Percentiles rank a stretch among this genome's conserved stretches.
These are phyloP conservation scores for Dioctria rufipes DNA, from an alignment of 2,888 invertebrate species.

Conservation along the genomic window DNA sequence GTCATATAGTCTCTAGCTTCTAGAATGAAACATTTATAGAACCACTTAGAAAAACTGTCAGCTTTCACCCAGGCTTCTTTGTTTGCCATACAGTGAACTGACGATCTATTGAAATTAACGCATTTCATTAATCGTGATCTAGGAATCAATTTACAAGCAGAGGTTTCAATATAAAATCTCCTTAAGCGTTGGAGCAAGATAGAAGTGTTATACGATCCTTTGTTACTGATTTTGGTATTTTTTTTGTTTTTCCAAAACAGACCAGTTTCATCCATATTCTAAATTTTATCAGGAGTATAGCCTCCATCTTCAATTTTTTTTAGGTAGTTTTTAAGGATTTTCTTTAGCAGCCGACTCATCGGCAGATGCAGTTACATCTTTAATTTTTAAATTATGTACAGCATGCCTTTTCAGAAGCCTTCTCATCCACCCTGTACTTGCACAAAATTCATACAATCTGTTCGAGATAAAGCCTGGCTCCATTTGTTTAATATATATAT, in stretches of 20 bases:
- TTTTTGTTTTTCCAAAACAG: constrained; percentile 62
- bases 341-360: constrained; percentile 53
- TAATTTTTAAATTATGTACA: constrained; percentile 58
- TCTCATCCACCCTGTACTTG: constrained; percentile 57
- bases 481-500: background rate
- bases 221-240: constrained; percentile 60
- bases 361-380: constrained; percentile 54
- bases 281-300: constrained; percentile 60
- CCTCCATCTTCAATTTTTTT: constrained; percentile 58
- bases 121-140: no score
- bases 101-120: no score
- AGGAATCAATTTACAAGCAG: no score
- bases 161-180: no score
- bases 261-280: constrained; percentile 60
- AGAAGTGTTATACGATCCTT: no score
- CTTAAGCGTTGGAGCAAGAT: no score
- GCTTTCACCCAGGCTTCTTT: no score
- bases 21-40: no score
- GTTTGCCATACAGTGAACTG: no score
- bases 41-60: no score
- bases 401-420: constrained; percentile 54
- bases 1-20: no score
- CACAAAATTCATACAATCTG: constrained; percentile 45
- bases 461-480: background rate
- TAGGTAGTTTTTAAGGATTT: constrained; percentile 1